These are phyloP conservation scores for Sphaeramia orbicularis DNA, from an alignment of 2,797 vertebrate species.

Conservation along the genomic window DNA sequence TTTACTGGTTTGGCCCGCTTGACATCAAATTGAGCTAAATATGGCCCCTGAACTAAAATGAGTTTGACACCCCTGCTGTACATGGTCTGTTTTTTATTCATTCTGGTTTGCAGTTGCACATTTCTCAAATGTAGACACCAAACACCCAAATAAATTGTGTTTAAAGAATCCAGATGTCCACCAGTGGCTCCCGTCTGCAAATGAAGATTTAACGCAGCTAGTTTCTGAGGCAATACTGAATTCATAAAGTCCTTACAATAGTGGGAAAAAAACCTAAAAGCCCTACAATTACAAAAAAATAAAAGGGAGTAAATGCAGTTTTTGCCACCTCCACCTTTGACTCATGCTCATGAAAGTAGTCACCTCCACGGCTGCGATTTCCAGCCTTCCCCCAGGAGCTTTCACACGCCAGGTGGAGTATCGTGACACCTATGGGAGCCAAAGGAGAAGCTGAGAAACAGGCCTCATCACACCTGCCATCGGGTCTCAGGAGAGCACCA, in stretches of 20 bases:
- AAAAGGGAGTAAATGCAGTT: slow-evolving; percentile 31
- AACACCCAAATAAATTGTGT: too few relatives aligned
- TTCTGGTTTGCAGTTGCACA: too few relatives aligned
- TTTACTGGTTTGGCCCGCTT: too few relatives aligned
- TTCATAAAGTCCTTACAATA: background rate
- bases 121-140: too few relatives aligned
- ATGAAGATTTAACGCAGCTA: background rate
- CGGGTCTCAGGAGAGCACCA: slow-evolving; percentile 63
- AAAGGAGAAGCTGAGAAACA: slow-evolving; percentile 74
- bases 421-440: slow-evolving; percentile 79
- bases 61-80: too few relatives aligned
- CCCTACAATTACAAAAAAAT: slow-evolving; percentile 18
- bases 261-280: background rate
- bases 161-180: too few relatives aligned
- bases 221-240: background rate
- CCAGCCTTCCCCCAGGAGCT: slow-evolving; percentile 48
- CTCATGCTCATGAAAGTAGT: slow-evolving; percentile 48
- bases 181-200: background rate
- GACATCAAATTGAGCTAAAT: too few relatives aligned
- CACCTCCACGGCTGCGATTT: slow-evolving; percentile 57
- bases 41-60: too few relatives aligned
- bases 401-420: slow-evolving; percentile 79
- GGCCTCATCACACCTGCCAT: slow-evolving; percentile 74
- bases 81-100: too few relatives aligned
- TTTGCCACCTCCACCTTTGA: slow-evolving; percentile 54